A percentile compares a stretch with the other conserved stretches of the same genome.
These are phyloP conservation scores for Hirtodrosophila cameraria DNA, from an alignment of 2,888 invertebrate species.

Conservation along the genomic window DNA sequence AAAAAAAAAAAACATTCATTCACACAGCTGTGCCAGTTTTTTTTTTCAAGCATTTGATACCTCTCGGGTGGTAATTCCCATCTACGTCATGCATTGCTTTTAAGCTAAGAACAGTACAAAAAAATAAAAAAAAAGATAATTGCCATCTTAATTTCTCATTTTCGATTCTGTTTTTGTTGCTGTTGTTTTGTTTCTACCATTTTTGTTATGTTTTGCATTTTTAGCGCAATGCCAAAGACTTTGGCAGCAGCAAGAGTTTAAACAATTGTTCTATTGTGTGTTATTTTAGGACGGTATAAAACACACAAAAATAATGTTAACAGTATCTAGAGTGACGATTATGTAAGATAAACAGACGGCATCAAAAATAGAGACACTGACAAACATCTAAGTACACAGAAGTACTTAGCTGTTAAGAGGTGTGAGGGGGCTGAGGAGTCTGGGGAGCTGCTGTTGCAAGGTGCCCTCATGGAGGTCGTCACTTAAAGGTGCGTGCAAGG, in stretches of 20 bases:
- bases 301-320: conserved; percentile 51
- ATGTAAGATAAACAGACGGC: conserved; percentile 76
- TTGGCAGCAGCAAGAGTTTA: conserved; percentile 61
- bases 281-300: conserved; percentile 63
- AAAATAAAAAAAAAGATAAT: conserved; percentile 18
- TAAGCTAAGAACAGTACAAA: conserved; percentile 20
- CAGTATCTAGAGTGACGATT: conserved; percentile 78
- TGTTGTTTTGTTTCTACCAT: conserved; percentile 17
- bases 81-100: conserved; percentile 52
- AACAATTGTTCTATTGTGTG: conserved; percentile 78
- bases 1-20: neutral
- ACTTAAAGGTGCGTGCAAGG: conserved; percentile 65
- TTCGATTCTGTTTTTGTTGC: conserved; percentile 17
- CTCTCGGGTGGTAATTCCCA: conserved; percentile 57
- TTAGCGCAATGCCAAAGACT: conserved; percentile 69
- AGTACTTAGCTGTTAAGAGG: neutral
- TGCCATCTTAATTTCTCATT: conserved; percentile 26
- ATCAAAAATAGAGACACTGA: conserved; percentile 42
- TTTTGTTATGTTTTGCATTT: conserved; percentile 18
- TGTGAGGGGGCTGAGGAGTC: neutral
- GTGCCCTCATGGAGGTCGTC: conserved; percentile 68
- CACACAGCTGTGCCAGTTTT: conserved; percentile 57
- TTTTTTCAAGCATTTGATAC: conserved; percentile 2
- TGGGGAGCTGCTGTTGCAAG: neutral
- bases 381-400: conserved; percentile 75